Evolutionary conservation across 2,113 vertebrate genomes (phyloP).

Genomic region (Pagrus major): DNA sequence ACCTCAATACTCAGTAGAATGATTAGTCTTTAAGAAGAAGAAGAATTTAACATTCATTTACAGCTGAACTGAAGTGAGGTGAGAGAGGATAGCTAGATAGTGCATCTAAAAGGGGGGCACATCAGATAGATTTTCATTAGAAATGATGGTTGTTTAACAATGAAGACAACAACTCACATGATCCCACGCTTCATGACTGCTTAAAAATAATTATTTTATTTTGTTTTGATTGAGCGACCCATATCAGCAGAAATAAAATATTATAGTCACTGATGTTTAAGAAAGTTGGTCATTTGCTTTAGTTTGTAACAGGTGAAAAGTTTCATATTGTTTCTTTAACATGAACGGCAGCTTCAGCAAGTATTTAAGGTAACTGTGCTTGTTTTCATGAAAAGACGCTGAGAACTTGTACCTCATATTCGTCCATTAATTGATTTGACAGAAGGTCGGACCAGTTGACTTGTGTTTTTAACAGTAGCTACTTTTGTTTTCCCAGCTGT

Average conservation of each 20-base stretch:
- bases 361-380: neutral
- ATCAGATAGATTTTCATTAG: too few relatives aligned
- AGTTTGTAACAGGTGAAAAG: neutral
- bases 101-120: neutral
- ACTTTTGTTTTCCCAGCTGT: neutral
- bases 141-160: too few relatives aligned
- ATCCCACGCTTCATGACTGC: too few relatives aligned
- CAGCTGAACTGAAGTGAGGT: neutral
- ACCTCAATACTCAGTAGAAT: neutral
- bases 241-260: too few relatives aligned
- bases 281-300: neutral
- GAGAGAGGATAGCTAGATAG: neutral
- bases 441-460: neutral
- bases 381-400: neutral
- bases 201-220: too few relatives aligned
- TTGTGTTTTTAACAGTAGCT: neutral
- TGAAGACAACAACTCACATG: too few relatives aligned
- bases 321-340: neutral
- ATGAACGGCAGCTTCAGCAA: neutral
- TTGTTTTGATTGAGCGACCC: too few relatives aligned
- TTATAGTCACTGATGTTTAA: neutral
- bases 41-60: neutral
- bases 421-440: neutral
- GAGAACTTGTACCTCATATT: neutral
- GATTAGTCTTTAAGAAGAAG: neutral